Base-by-base conservation (phyloP, 2,888 invertebrate species). In the Polydrusus tereticollis region DNA sequence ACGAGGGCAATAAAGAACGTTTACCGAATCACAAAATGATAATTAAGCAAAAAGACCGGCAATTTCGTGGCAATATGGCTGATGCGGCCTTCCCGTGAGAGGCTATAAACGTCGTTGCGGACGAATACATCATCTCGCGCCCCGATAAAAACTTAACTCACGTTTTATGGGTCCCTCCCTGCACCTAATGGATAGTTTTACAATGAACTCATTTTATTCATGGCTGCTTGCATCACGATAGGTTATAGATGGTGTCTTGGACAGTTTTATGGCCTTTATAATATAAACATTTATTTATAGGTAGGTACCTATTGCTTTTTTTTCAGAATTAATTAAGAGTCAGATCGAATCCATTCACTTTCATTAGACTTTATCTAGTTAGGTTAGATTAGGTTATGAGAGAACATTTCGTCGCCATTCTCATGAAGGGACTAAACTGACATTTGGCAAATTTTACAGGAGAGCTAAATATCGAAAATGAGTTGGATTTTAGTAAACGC, bases 141-240 rank as follows among this genome's bases (percentile, higher is more conserved):
- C 76, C 79, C 79, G 81, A 79, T 82, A 81, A 80, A 81, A 81
- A 79, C 79, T 80, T 80, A 80, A 81, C 80, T 80, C 79, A 78
- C 78, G 75, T 80, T 82, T 81, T 82, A 81, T 80, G 80, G 77
- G 75, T 75, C 75, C 76, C 77, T 77, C 79, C 75, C 76, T 78
- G 71, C 77, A 68, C 76, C 76, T 80, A 80, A 80, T 80, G 52
- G 52, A 55, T 55, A 55, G 52, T 55, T 55, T 33, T 55, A 55
- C 3, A 55, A 50, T 50, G 50, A 50, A 50, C 50, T 50, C 12
- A 14, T 26, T 50, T 50, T 50, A 50, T 50, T 50, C 50, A 50
- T 50, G 23, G 23, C 50, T 47, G 23, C 23, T 23, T 21, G 47
- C 47, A 47, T 47, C 21, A 47, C 21, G 21, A 47, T 12, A 3